A percentile compares a stretch with the other conserved stretches of the same genome.
phyloP scores from a whole-genome alignment of 2,888 invertebrate species.

The Cylindroiulus punctatus region DNA sequence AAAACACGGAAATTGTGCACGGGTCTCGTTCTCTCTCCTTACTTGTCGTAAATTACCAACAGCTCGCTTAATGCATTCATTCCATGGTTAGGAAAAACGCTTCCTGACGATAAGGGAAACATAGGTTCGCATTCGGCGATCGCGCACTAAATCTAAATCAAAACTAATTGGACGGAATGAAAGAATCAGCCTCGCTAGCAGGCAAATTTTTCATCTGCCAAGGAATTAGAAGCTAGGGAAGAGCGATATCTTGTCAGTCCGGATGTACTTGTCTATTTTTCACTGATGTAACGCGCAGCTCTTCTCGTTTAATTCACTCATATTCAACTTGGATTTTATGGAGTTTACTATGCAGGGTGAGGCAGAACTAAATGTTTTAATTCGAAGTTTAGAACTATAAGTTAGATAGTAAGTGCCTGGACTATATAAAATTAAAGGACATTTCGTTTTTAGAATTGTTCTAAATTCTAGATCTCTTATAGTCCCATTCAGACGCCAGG shows the following conservation, averaged over 20 bases:
- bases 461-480: too few species aligned
- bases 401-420: too few species aligned
- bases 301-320: background rate
- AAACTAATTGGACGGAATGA: conserved; percentile 27
- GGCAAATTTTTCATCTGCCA: conserved; percentile 6
- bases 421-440: too few species aligned
- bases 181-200: conserved; percentile 12
- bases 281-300: background rate
- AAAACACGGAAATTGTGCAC: background rate
- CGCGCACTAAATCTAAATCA: conserved; percentile 23
- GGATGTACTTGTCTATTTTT: background rate
- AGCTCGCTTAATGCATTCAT: conserved; percentile 20
- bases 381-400: too few species aligned
- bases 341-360: background rate
- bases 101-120: conserved; percentile 9
- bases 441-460: too few species aligned
- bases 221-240: background rate
- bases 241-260: background rate
- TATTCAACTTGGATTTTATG: too few species aligned
- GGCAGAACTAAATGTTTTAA: too few species aligned
- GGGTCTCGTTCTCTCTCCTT: conserved; percentile 11
- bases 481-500: too few species aligned
- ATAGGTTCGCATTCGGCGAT: background rate
- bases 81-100: background rate
- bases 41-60: background rate